Evolutionary conservation across 30 jellyfish, hydroid and myxozoan genomes (phyloP).

Genomic region (Haliclystus octoradiatus): DNA sequence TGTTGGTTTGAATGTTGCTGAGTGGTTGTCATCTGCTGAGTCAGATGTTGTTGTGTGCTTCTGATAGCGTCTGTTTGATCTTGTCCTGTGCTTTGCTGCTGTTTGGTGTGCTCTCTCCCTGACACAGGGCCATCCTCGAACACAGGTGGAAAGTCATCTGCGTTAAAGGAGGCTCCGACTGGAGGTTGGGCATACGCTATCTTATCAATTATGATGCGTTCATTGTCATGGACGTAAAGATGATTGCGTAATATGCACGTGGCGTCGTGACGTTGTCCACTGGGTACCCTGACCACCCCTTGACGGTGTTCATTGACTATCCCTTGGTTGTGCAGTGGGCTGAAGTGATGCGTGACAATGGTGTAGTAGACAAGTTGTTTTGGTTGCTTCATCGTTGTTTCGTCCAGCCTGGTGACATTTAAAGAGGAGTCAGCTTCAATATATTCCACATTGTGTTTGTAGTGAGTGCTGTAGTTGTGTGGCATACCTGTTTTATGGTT

Average conservation of each 20-base stretch:
- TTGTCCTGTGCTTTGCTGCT: not conserved
- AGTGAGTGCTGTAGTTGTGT: not conserved
- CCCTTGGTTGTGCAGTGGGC: slow-evolving; percentile 70
- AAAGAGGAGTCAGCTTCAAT: not conserved
- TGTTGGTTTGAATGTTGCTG: too few relatives aligned
- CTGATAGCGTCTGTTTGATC: not conserved
- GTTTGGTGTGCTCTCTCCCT: not conserved
- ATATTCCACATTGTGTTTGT: not conserved
- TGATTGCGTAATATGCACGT: slow-evolving; percentile 71
- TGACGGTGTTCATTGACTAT: slow-evolving; percentile 64
- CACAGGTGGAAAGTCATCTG: slow-evolving; percentile 25
- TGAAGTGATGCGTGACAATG: slow-evolving; percentile 67
- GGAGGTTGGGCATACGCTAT: slow-evolving; percentile 45
- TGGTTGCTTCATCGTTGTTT: not conserved
- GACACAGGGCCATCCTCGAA: slow-evolving; percentile 5
- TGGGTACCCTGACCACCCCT: slow-evolving; percentile 63
- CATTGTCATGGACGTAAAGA: slow-evolving; percentile 71
- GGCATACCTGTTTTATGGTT: not conserved
- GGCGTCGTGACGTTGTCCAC: slow-evolving; percentile 50
- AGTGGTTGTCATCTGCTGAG: not conserved
- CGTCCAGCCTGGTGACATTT: not conserved
- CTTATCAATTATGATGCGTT: slow-evolving; percentile 62
- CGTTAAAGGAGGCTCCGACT: slow-evolving; percentile 17
- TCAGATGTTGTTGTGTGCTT: not conserved
- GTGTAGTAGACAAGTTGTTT: slow-evolving; percentile 53